Evolutionary conservation across 1,140 invertebrate genomes (phyloP), one percentile per base, ranked within the genome.

Genomic region (Galleria mellonella): DNA sequence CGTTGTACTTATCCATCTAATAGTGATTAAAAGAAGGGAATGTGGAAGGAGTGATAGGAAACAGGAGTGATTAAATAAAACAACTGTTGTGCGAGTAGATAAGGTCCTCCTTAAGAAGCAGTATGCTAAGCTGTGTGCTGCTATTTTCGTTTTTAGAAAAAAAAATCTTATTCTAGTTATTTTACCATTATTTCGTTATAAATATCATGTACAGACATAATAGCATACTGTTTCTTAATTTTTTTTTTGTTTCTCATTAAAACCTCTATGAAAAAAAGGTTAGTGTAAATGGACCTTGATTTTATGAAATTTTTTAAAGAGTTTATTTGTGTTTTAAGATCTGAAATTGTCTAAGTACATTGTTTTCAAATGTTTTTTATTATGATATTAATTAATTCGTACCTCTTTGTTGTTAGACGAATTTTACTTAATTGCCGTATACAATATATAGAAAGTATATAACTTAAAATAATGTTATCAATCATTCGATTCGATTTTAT

Each of bases 1-100:
- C 72, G 66, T 74, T 74, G 78, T 83, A 79, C 75, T 79, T 83
- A 83, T 70, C 65, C 70, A 74, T 76, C 74, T 65, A 36, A 54
- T 72, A 75, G 67, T 73, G 57, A 67, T 74, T 56, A 53, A 49
- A 55, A 55, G 38, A 68, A 60, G 75, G 75, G 75, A 79, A 77
- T 75, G 73, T 56, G 38, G 49, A 36, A 51, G 57, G 51, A 60
- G 55, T 44, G 51, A 48, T 58, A 55, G 37, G 49, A 30, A 50
- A 44, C 14, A 23, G 44, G 58, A 37, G 45, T 52, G 49, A 43
- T 63, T 51, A 38, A 12, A 38, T 17, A 50, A 38, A 65, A 63
- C 59, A 70, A 33, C 62, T 64, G 58, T 64, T 72, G 50, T 72
- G 54, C 64, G 35, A 35, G 33, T 47, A 35, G 33, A 14, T n/a